Base-by-base conservation (phyloP, 2,113 vertebrate genomes). In the Chloropsis hardwickii region DNA sequence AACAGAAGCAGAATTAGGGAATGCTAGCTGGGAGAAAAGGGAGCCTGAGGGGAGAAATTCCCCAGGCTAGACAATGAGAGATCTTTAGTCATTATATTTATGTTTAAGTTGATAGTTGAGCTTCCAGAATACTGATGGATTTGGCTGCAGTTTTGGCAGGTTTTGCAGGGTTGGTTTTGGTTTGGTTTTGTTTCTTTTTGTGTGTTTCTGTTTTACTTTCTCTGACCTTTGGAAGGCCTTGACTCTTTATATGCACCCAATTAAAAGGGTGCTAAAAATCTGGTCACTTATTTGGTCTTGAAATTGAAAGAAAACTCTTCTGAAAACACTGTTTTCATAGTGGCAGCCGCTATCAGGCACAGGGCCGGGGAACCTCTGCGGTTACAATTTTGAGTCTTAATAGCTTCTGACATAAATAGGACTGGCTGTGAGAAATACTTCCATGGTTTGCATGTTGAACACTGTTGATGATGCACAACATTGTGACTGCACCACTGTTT, bases 341-440 rank as follows among this genome's bases (percentile, higher is more conserved):
- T 44, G 81, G 54, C 42, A 83, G 54, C 58, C 88, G 82, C 25
- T 62, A 69, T 88, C 45, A 40, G 42, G 39, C 50, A 65, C 21
- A 77, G 67, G 66, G 21, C 42, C 2, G 67, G 54, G 70, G 66
- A 83, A 80, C 18, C 33, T 90, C 74, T 2, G 2, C 33, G 39
- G 66, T 50, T 80, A 79, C 11, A 33, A 6, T 76, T 94, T 85
- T 81, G 92, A 94, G 29, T 53, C 85, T 60, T 92, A 90, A 92
- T 88, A 83, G 22, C 24, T 94, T 92, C 80, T 93, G 94, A 95
- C 88, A 70, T 77, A 95, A 97, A 73, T 66, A 92, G 83, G 90
- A 73, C 86, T 83, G 76, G 60, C 67, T 78, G 67, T 81, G 64
- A 93, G 90, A 88, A 93, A 92, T 58, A 78, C 31, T 83, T 88